These are phyloP conservation scores for Australoheros scitulus DNA, from an alignment of 2,113 vertebrate species.

Conservation along the genomic window DNA sequence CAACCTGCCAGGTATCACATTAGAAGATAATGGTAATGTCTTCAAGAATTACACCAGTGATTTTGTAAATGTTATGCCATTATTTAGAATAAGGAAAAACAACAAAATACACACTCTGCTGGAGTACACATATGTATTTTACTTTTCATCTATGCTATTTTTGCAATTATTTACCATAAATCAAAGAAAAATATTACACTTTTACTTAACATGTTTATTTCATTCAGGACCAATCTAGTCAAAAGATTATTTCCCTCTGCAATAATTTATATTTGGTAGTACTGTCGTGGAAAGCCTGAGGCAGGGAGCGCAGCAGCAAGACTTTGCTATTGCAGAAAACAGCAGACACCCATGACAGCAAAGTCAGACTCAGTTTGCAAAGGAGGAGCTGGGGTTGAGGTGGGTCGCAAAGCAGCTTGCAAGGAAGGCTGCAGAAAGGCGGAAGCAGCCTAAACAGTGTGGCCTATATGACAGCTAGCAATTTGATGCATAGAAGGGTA, in stretches of 20 bases:
- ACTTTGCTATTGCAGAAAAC: not conserved
- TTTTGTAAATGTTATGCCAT: not conserved
- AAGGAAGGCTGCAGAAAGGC: not conserved
- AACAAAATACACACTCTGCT: not conserved
- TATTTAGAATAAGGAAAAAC: not conserved
- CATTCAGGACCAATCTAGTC: not conserved
- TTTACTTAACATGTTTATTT: not conserved
- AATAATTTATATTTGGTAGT: not conserved
- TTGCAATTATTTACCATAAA: too few relatives aligned
- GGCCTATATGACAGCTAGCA: rapidly evolving
- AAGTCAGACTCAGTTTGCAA: not conserved
- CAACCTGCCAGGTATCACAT: conserved; percentile 82
- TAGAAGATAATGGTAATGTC: conserved; percentile 86
- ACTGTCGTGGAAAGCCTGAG: not conserved
- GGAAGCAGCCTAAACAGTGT: too few relatives aligned
- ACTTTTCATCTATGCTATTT: too few relatives aligned
- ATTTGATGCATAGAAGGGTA: not conserved
- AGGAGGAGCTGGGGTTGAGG: not conserved
- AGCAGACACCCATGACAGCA: not conserved
- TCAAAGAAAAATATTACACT: not conserved
- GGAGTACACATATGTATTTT: too few relatives aligned
- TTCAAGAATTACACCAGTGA: not conserved
- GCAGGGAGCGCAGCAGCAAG: not conserved
- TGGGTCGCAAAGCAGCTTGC: not conserved
- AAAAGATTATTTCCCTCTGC: not conserved